Base-by-base conservation (phyloP, 23 tunicate species). In the Corella eumyota region DNA sequence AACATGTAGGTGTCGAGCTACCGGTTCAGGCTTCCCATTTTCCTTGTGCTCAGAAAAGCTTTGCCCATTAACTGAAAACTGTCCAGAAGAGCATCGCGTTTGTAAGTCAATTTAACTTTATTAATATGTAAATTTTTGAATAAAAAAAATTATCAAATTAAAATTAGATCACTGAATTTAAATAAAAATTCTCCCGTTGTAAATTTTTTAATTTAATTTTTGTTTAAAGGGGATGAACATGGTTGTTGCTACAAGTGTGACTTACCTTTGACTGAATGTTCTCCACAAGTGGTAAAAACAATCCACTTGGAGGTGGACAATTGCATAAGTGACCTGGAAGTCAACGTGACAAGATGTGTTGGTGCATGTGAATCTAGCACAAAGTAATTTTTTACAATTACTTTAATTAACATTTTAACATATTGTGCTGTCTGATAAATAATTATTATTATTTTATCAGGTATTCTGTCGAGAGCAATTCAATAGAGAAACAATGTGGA, bases 171-270 rank as follows among this genome's bases (percentile, higher is more conserved):
- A n/a, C n/a, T n/a, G n/a, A n/a, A n/a, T n/a, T n/a, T n/a, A n/a
- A n/a, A n/a, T n/a, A n/a, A n/a, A n/a, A n/a, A n/a, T n/a, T n/a
- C n/a, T n/a, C n/a, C n/a, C n/a, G n/a, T n/a, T n/a, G n/a, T n/a
- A n/a, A n/a, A n/a, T n/a, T n/a, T 20, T 19, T n/a, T 20, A 45
- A n/a, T 45, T 20, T n/a, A 45, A 21, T 24, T n/a, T 22, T 55
- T 55, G 20, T 0, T n/a, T 55, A n/a, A 17, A 64, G 69, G 26
- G 32, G 29, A 31, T 19, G 30, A 25, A 26, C 29, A 64, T 23
- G 69, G 69, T 22, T 64, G 69, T 64, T 64, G 69, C n/a, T 29
- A 44, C 21, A 56, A 64, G 57, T 64, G 69, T 33, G 17, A 64
- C 27, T 15, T 33, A 15, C 69, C 69, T 20, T 2, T 1, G 1